Evolutionary conservation across 2,113 vertebrate species (phyloP).

Genomic region (Regulus satrapa): DNA sequence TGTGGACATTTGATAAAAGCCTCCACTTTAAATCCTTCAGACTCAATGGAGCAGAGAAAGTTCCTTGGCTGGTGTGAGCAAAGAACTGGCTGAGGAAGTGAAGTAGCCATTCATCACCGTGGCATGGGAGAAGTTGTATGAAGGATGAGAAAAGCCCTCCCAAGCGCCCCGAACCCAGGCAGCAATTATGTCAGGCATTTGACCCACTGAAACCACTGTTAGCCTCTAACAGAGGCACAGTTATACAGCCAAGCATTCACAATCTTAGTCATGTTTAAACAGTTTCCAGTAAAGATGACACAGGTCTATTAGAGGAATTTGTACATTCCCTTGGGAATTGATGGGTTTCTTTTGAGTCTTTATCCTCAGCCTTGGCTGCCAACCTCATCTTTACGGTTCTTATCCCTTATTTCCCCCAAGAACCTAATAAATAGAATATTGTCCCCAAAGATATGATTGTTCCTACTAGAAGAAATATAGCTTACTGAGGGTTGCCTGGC

Average conservation of each 20-base stretch:
- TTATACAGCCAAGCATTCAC: slow-evolving; percentile 17
- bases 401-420: neutral
- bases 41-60: neutral
- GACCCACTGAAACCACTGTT: slow-evolving; percentile 24
- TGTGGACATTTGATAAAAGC: neutral
- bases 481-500: neutral
- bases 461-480: neutral
- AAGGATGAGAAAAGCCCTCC: slow-evolving; percentile 6
- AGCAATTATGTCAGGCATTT: slow-evolving; percentile 36
- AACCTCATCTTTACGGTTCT: neutral
- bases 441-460: neutral
- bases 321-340: neutral
- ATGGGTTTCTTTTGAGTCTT: slow-evolving; percentile 10
- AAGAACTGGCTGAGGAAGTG: neutral
- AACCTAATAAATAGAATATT: neutral
- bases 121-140: neutral
- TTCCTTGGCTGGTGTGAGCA: neutral
- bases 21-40: neutral
- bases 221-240: slow-evolving; percentile 27
- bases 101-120: slow-evolving; percentile 1
- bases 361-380: neutral
- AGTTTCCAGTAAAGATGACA: slow-evolving; percentile 50
- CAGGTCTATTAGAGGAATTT: slow-evolving; percentile 14
- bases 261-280: slow-evolving; percentile 36
- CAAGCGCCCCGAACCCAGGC: neutral